Evolutionary conservation across 1,140 invertebrate species (phyloP).

Genomic region (Heliconius nattereri): DNA sequence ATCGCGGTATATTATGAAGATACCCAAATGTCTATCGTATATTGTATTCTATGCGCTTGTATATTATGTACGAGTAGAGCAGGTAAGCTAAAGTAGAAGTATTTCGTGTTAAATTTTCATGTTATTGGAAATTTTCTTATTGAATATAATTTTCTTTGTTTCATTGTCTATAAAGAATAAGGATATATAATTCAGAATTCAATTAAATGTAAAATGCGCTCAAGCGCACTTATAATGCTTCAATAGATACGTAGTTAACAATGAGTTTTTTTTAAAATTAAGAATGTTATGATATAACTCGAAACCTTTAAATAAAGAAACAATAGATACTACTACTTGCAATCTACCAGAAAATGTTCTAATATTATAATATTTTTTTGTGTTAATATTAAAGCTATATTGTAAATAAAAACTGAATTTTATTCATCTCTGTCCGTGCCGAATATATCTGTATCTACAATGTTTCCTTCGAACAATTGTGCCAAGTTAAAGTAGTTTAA

Average conservation of each 20-base stretch:
- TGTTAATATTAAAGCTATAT: too few species aligned
- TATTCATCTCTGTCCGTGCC: too few species aligned
- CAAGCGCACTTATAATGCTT: background rate
- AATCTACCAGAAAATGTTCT: background rate
- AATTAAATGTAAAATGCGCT: background rate
- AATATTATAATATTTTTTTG: too few species aligned
- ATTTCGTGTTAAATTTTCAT: background rate
- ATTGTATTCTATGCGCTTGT: background rate
- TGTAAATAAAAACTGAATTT: too few species aligned
- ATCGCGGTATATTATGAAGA: background rate
- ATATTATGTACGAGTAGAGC: too few species aligned
- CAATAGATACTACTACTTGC: background rate
- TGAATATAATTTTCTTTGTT: background rate
- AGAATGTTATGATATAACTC: background rate
- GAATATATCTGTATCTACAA: too few species aligned
- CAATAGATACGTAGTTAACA: background rate
- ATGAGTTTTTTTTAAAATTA: background rate
- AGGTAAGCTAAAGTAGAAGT: background rate
- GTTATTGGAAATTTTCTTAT: background rate
- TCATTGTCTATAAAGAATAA: background rate
- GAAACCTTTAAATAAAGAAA: too few species aligned
- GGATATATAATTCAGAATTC: background rate
- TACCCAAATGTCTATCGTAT: background rate
- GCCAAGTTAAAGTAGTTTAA: constrained; percentile 19
- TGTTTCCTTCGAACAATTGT: background rate